Evolutionary conservation across 2,888 invertebrate genomes (phyloP), one percentile per base, ranked within the genome.

Genomic region (Trichopria drosophilae): DNA sequence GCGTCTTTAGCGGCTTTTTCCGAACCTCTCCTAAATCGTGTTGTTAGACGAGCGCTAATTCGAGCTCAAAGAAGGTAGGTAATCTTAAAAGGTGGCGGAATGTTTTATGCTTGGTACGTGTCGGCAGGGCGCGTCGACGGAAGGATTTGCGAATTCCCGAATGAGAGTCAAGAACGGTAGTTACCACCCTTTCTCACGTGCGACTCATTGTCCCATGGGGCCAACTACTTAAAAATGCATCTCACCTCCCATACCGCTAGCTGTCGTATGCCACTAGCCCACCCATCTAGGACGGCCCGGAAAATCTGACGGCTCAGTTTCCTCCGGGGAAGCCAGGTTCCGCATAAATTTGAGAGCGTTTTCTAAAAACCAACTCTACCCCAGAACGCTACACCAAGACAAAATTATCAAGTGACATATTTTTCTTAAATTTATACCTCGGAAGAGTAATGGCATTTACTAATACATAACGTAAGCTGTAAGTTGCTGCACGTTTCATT

Each of bases 41-140:
- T n/a, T n/a, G n/a, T n/a, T 37, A 41, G 42, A 41, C 48, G 36
- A 41, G 51, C 26, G 54, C 43, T 47, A 59, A 59, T 57, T 61
- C n/a, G n/a, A n/a, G n/a, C n/a, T n/a, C n/a, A n/a, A n/a, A n/a
- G n/a, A n/a, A n/a, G n/a, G n/a, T n/a, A n/a, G n/a, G n/a, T n/a
- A n/a, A n/a, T n/a, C n/a, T n/a, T n/a, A n/a, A 34, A 16, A 42
- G 60, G 37, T 49, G 58, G 46, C 54, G 63, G 60, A 68, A 67
- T 65, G 60, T 67, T 67, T 64, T 61, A 65, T 67, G 57, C 58
- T 51, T 18, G 37, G 43, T 51, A 47, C 42, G 47, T 53, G 37
- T 16, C 13, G 47, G 9, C 5, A 18, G 4, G 28, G 22, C 39
- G 22, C 15, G 20, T 22, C 7, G 37, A 22, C 13, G 13, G 16